These are phyloP conservation scores for Piezodorus guildinii DNA, from an alignment of 1,140 invertebrate species.

Conservation along the genomic window DNA sequence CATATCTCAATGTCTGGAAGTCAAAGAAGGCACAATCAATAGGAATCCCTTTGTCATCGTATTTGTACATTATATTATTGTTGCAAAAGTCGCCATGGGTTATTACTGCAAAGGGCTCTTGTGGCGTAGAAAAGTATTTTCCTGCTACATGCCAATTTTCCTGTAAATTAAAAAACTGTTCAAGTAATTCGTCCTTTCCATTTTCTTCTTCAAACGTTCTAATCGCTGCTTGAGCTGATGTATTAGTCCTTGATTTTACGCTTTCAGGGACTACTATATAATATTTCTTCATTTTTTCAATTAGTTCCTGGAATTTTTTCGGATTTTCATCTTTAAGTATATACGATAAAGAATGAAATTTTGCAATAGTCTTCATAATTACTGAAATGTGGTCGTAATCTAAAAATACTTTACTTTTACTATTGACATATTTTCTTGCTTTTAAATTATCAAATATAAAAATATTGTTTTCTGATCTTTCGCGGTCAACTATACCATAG, in stretches of 20 bases:
- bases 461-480: constrained; percentile 21
- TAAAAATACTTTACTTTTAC: constrained; percentile 16
- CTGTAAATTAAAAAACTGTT: neutral
- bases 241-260: too few species aligned
- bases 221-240: constrained; percentile 5
- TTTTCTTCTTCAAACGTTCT: neutral
- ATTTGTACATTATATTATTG: constrained; percentile 43
- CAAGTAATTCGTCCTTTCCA: neutral
- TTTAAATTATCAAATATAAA: constrained; percentile 33
- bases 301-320: constrained; percentile 30
- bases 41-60: constrained; percentile 27
- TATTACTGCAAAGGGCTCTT: constrained; percentile 36
- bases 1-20: constrained; percentile 33
- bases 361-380: constrained; percentile 32
- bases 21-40: constrained; percentile 34
- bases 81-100: constrained; percentile 45
- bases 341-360: constrained; percentile 35
- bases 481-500: too few species aligned
- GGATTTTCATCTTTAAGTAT: constrained; percentile 30
- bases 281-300: constrained; percentile 25
- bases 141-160: constrained; percentile 1
- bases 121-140: constrained; percentile 4
- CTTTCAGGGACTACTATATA: too few species aligned
- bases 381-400: constrained; percentile 30
- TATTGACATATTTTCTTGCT: constrained; percentile 21